Evolutionary conservation across 2,797 vertebrate genomes (phyloP), one percentile per base, ranked within the genome.

Genomic region (Dendrocincla tyrannina): DNA sequence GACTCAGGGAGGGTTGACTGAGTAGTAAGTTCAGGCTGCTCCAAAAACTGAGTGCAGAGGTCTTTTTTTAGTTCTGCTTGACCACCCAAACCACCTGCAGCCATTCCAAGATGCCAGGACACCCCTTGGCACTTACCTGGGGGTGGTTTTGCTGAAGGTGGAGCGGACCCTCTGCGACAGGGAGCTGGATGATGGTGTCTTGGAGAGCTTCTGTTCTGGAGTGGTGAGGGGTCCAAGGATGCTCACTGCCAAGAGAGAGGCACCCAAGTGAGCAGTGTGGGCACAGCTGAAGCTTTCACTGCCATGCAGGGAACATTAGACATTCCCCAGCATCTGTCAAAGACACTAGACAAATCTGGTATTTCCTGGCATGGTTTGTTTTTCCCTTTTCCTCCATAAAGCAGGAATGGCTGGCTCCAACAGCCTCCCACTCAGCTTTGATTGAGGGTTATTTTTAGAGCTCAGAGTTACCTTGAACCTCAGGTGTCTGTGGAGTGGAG

Each of bases 151-250:
- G 97, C 98, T 98, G 95, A 99, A 98, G 33, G 98, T 98, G 77
- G 98, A 99, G 64, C 97, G 98, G 92, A 99, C 98, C 87, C 98
- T 98, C 96, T 99, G 99, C 20, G 99, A 99, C 88, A 99, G 96
- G 33, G 99, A 99, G 97, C 98, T 99, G 68, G 99, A 99, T 0
- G 99, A 99, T 3, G 99, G 99, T 0, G 99, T 99, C 97, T 99
- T 99, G 96, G 93, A 98, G 94, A 99, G 96, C 96, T 99, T 99
- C 87, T 99, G 98, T 66, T 99, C 99, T 0, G 99, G 99, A 55
- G 99, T 99, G 28, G 99, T 99, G 93, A 99, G 97, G 3, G 99
- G 99, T 16, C 99, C 99, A 73, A 99, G 96, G 66, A 99, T 98
- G 93, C 98, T 99, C 96, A 98, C 99, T 99, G 97, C 91, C 97